Conservation (phyloP, 2,797 vertebrate species). For the Stomatorhinus walkeri region DNA sequence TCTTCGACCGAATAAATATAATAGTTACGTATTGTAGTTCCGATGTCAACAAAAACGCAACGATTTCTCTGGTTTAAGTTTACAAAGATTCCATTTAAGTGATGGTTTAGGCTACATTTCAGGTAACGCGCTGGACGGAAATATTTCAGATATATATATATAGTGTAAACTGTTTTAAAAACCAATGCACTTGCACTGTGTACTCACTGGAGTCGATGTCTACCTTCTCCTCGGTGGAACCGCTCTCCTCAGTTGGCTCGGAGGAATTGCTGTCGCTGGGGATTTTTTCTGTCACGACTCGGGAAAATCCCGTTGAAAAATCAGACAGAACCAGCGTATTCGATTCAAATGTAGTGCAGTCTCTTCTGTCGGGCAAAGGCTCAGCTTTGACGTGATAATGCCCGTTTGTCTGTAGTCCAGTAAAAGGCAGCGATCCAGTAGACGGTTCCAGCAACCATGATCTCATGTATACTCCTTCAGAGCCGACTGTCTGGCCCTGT, state of each 20-base stretch:
- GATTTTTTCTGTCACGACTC: conserved; percentile 73
- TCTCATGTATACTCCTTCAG: conserved; percentile 89
- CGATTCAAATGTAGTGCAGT: conserved; percentile 86
- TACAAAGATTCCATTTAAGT: background rate
- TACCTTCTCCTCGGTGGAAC: conserved; percentile 66
- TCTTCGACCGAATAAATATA: background rate
- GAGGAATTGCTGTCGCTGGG: conserved; percentile 68
- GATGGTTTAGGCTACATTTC: background rate
- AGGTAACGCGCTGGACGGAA: background rate
- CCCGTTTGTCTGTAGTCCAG: conserved; percentile 83
- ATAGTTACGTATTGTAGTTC: background rate
- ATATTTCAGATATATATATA: background rate
- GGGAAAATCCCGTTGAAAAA: conserved; percentile 75
- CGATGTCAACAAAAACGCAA: background rate
- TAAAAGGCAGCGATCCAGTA: conserved; percentile 81
- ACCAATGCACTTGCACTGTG: background rate
- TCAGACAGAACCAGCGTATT: conserved; percentile 85
- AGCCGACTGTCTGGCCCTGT: conserved; percentile 73
- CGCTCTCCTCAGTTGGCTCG: conserved; percentile 68
- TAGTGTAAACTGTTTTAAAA: background rate
- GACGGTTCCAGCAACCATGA: conserved; percentile 89
- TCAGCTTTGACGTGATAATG: conserved; percentile 93
- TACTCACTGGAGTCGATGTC: conserved; percentile 83
- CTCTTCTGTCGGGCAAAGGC: conserved; percentile 76
- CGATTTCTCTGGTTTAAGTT: background rate